phyloP scores from a whole-genome alignment of 1,140 invertebrate genomes.

The Saxidomus purpurata region DNA sequence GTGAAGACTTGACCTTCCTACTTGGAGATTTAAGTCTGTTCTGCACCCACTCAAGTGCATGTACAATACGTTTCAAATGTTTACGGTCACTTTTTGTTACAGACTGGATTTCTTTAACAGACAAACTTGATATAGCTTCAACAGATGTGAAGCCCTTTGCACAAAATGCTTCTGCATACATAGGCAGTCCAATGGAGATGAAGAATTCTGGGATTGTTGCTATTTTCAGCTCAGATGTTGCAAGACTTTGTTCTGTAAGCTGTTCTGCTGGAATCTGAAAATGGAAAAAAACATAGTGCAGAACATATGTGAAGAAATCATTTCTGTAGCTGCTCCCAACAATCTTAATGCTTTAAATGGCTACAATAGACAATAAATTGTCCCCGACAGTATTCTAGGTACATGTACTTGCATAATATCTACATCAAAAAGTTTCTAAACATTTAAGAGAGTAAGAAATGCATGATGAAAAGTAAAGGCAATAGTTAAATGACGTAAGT shows the following conservation, averaged over 20 bases:
- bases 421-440: no score
- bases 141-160: slow-evolving; percentile 70
- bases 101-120: slow-evolving; percentile 76
- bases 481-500: no score
- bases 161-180: slow-evolving; percentile 83
- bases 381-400: no score
- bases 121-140: slow-evolving; percentile 74
- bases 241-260: slow-evolving; percentile 82
- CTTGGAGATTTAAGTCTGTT: slow-evolving; percentile 75
- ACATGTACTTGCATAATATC: no score
- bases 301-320: no score
- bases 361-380: no score
- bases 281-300: slow-evolving; percentile 54
- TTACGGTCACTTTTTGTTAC: slow-evolving; percentile 77
- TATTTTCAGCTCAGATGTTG: slow-evolving; percentile 84
- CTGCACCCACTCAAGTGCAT: slow-evolving; percentile 83
- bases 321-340: no score
- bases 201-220: slow-evolving; percentile 85
- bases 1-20: slow-evolving; percentile 65
- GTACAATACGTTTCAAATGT: slow-evolving; percentile 79
- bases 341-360: no score
- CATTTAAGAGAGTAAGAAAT: no score
- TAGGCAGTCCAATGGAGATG: slow-evolving; percentile 86
- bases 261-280: slow-evolving; percentile 85
- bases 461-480: no score